A percentile compares a stretch with the other conserved stretches of the same genome.
Conservation (phyloP, 2,888 invertebrate genomes). For the Lochmaea capreae region DNA sequence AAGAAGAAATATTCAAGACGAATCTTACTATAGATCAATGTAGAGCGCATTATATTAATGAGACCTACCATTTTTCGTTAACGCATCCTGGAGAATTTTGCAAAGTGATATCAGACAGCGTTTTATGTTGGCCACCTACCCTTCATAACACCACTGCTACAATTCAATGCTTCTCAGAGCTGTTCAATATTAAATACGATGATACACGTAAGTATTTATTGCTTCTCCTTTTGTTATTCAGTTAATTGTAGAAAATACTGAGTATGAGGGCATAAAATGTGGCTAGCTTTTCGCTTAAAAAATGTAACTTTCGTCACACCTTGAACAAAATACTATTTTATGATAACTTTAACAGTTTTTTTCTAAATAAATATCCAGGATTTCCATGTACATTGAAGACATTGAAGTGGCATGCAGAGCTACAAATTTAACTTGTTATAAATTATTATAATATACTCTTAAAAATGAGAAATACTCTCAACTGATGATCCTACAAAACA, state of each 20-base stretch:
- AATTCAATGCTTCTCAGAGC: conserved; percentile 82
- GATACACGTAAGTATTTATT: conserved; percentile 78
- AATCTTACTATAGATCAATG: conserved; percentile 53
- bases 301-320: too few relatives aligned
- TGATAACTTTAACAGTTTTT: too few relatives aligned
- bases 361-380: too few relatives aligned
- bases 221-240: too few relatives aligned
- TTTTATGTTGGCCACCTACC: conserved; percentile 88
- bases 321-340: too few relatives aligned
- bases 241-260: too few relatives aligned
- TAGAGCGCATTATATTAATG: conserved; percentile 48
- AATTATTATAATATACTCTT: too few relatives aligned
- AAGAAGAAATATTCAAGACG: conserved; percentile 43
- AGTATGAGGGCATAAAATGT: too few relatives aligned
- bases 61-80: conserved; percentile 45
- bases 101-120: conserved; percentile 78
- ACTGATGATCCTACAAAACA: not conserved
- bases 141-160: conserved; percentile 75
- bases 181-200: conserved; percentile 84
- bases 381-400: too few relatives aligned
- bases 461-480: not conserved
- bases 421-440: not conserved
- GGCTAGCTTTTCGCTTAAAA: too few relatives aligned
- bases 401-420: too few relatives aligned
- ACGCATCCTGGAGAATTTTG: conserved; percentile 66